These are phyloP conservation scores for Indicator indicator DNA, from an alignment of 2,113 vertebrate genomes.

Conservation along the genomic window DNA sequence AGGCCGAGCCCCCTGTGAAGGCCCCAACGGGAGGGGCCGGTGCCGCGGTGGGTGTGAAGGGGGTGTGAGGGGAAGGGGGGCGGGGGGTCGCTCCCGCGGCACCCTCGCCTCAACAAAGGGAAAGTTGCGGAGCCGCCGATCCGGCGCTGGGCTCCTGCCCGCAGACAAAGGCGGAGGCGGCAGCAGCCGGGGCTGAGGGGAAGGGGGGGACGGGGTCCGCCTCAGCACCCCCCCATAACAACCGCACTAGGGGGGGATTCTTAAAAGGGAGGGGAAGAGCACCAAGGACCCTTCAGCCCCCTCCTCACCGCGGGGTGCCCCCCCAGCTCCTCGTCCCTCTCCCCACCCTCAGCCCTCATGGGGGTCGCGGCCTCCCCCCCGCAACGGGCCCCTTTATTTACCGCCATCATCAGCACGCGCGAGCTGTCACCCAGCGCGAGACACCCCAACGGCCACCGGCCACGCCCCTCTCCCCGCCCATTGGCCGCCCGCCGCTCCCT, in stretches of 20 bases:
- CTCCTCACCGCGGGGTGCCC: background rate
- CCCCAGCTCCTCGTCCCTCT: background rate
- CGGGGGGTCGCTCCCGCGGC: background rate
- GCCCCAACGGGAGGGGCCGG: background rate
- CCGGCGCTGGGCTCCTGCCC: background rate
- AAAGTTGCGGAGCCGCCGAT: background rate
- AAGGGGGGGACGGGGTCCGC: background rate
- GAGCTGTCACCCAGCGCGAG: constrained; percentile 84
- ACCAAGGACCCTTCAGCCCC: background rate
- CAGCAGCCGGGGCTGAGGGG: background rate
- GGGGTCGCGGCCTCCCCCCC: background rate
- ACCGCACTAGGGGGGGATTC: background rate
- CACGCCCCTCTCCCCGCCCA: constrained; percentile 57
- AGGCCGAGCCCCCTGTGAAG: too few relatives aligned
- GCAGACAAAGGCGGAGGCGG: background rate
- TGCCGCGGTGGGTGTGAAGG: background rate
- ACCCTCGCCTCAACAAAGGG: background rate
- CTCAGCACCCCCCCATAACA: background rate
- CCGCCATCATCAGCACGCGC: constrained; percentile 87
- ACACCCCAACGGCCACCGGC: constrained; percentile 66
- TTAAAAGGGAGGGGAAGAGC: too few relatives aligned
- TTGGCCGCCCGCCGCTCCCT: constrained; percentile 22
- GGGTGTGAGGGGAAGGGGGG: background rate
- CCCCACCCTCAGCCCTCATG: background rate
- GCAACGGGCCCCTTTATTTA: constrained; percentile 78